Evolutionary conservation across 2,797 vertebrate species (phyloP), one percentile per base, ranked within the genome.

Genomic region (Chrysocyon brachyurus): DNA sequence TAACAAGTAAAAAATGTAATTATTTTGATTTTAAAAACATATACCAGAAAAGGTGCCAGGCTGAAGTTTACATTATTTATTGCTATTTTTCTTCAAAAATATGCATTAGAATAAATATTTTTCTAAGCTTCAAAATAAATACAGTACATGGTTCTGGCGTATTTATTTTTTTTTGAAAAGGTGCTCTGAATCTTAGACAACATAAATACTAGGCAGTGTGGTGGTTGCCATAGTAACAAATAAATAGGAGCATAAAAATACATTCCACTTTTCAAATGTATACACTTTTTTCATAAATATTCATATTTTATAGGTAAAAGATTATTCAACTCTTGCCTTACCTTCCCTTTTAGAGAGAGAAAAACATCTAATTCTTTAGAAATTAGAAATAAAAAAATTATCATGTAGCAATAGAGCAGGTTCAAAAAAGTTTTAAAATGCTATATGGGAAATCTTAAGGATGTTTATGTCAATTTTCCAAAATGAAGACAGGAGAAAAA

Each of bases 91-190:
- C 82, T 90, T 90, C 3, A 97, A 95, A 94, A 96, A 90, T 91
- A 94, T 97, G 89, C 63, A 92, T 87, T 96, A 93, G 72, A 97
- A 96, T 97, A 97, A 97, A 98, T 96, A 98, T 98, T 96, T 98
- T 96, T 98, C 91, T 95, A 91, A 97, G 97, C 11, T 93, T 28
- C 77, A 97, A 96, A 89, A 82, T 93, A 96, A 97, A 97, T 96
- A 93, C 77, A 97, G 79, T 96, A 93, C 56, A 95, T 40, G 3
- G 49, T 59, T 97, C 90, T 96, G 81, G 96, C 91, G 97, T 96
- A 97, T 98, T 97, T 97, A 97, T 96, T 97, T 96, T 92, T 96
- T 97, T 96, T 94, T 97, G 87, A 98, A 96, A 97, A 97, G 93
- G 90, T 97, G 72, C 63, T 94, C 94, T 96, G 94, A 96, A 84